Conservation (phyloP, 2,113 vertebrate species). For the Leucopternis melanops region DNA sequence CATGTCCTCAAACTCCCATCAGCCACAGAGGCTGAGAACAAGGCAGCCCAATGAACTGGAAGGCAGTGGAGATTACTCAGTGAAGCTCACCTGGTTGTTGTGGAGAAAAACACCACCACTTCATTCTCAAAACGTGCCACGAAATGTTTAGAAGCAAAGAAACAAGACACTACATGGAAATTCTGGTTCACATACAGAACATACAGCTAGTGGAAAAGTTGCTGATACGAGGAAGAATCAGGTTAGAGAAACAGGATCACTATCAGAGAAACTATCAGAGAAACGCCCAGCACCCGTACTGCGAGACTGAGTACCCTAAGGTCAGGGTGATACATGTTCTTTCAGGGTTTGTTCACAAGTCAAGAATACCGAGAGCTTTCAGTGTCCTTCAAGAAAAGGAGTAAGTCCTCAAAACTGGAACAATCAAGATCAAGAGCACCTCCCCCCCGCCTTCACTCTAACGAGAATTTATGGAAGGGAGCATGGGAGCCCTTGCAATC, state of each 20-base stretch:
- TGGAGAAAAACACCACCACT: not conserved
- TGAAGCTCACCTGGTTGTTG: not conserved
- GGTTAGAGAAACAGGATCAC: not conserved
- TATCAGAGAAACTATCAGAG: not conserved
- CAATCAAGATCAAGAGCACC: not conserved
- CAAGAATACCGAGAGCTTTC: not conserved
- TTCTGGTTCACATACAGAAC: not conserved
- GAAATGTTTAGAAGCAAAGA: not conserved
- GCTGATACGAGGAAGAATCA: not conserved
- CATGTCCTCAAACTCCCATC: not conserved
- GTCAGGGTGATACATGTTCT: not conserved
- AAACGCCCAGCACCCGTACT: not conserved
- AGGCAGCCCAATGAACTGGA: not conserved
- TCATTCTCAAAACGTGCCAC: not conserved
- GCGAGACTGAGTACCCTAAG: not conserved
- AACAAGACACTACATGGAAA: not conserved
- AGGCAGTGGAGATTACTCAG: not conserved
- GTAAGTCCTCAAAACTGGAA: not conserved
- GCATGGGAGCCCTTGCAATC: not conserved
- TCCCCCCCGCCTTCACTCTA: not conserved
- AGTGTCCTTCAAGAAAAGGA: not conserved
- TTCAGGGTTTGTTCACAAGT: not conserved
- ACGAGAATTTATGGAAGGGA: not conserved
- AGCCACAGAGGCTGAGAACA: not conserved
- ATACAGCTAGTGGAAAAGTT: not conserved